These are phyloP conservation scores for Carcina quercana DNA, from an alignment of 2,888 invertebrate genomes.

Conservation along the genomic window DNA sequence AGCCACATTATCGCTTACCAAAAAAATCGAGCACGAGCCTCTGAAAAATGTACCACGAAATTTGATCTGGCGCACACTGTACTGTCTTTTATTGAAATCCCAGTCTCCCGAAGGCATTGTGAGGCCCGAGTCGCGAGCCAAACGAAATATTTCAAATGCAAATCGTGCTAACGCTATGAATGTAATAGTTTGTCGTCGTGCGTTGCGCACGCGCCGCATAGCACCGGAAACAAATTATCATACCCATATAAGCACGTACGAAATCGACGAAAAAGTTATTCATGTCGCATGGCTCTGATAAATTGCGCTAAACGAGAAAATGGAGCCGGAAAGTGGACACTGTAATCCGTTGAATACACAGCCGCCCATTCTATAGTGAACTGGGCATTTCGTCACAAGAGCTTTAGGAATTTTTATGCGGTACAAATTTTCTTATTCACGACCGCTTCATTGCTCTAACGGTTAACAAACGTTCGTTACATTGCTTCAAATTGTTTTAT, in stretches of 20 bases:
- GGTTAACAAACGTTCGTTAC: constrained; percentile 31
- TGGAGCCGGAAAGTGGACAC: constrained; percentile 38
- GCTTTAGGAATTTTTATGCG: constrained; percentile 34
- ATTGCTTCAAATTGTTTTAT: constrained; percentile 19
- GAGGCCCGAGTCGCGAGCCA: constrained; percentile 55
- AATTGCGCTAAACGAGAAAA: constrained; percentile 65
- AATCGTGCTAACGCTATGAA: constrained; percentile 71
- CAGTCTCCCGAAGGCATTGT: constrained; percentile 56
- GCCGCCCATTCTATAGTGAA: constrained; percentile 29
- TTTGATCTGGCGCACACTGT: constrained; percentile 57
- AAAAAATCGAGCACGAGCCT: constrained; percentile 58
- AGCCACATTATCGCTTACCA: constrained; percentile 50
- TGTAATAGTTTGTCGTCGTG: constrained; percentile 72
- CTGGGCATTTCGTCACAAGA: constrained; percentile 28
- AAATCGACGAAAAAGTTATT: constrained; percentile 67
- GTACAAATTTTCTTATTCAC: constrained; percentile 33
- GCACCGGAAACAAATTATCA: constrained; percentile 74
- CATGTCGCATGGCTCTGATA: constrained; percentile 61
- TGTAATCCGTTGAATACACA: constrained; percentile 40
- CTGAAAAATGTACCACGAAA: constrained; percentile 70
- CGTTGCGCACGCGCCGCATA: constrained; percentile 65
- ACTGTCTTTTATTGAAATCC: constrained; percentile 44
- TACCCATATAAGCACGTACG: constrained; percentile 67
- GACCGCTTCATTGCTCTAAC: constrained; percentile 32
- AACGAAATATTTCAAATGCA: constrained; percentile 73